Evolutionary conservation across 2,797 vertebrate species (phyloP), one percentile per base, ranked within the genome.

Genomic region (Pogonophryne albipinna): DNA sequence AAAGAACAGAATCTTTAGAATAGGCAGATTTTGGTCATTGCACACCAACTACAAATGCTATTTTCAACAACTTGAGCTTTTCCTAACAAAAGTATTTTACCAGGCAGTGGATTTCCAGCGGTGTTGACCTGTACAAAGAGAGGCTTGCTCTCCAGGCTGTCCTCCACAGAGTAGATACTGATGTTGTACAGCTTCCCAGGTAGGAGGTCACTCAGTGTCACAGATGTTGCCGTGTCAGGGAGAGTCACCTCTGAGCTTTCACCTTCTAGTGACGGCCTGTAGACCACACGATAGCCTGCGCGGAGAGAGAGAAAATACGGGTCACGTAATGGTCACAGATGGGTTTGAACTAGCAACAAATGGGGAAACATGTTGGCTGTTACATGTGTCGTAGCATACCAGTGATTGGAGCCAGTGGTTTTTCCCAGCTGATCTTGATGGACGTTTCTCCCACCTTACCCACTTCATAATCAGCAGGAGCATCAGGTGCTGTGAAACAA

Each of bases 121-220:
- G 98, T 99, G 89, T 95, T 96, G 85, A 98, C 96, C 66, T 98
- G 97, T 16, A 99, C 95, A 82, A 98, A 96, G 47, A 99, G 72
- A 0, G 98, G 98, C 27, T 94, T 93, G 34, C 98, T 99, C 90
- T 99, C 98, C 87, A 97, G 95, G 82, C 94, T 98, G 69, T 98
- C 97, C 82, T 99, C 97, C 86, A 99, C 97, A 0, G 98, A 95
- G 0, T 96, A 99, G 89, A 99, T 99, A 16, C 96, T 99, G 91
- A 99, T 97, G 92, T 99, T 99, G 91, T 99, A 99, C 78, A 95
- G 87, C 71, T 94, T 93, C 0, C 98, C 98, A 0, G 98, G 98
- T n/a, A 91, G 94, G 31, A 99, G 92, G 92, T 99, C 97, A 59
- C 96, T 96, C 81, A 99, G 95, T 0, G 97, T 99, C 64, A 99